Conservation (phyloP, 2,797 vertebrate species). For the Xiphophorus birchmanni region DNA sequence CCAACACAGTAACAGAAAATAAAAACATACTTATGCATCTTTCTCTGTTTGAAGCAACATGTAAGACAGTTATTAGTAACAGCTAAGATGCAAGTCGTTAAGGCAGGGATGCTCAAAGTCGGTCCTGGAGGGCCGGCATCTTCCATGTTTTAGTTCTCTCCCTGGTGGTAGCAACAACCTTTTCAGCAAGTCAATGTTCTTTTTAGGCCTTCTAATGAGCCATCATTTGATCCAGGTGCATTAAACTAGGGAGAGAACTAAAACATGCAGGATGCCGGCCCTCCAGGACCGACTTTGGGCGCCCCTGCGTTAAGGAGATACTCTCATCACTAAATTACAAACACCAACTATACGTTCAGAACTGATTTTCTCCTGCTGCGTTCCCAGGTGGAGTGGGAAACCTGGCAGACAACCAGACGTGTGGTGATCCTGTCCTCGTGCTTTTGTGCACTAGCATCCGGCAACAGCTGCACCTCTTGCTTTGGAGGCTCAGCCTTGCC, state of each 20-base stretch:
- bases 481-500: conserved; percentile 75
- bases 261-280: too few species aligned
- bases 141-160: too few species aligned
- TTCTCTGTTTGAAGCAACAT: not conserved
- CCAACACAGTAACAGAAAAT: not conserved
- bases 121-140: too few species aligned
- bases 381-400: conserved; percentile 48
- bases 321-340: not conserved
- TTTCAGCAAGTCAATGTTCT: too few species aligned
- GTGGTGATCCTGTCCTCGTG: conserved; percentile 48
- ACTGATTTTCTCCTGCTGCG: conserved; percentile 29
- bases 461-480: conserved; percentile 42
- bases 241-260: too few species aligned
- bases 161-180: too few species aligned
- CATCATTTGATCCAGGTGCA: too few species aligned
- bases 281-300: too few species aligned
- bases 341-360: not conserved
- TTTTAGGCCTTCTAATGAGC: too few species aligned
- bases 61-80: not conserved
- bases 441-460: conserved; percentile 70
- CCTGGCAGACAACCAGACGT: conserved; percentile 46
- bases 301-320: not conserved
- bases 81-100: not conserved
- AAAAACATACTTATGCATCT: not conserved
- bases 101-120: too few species aligned